Conservation (phyloP, 2,113 vertebrate genomes). For the Rhinolophus sinicus region DNA sequence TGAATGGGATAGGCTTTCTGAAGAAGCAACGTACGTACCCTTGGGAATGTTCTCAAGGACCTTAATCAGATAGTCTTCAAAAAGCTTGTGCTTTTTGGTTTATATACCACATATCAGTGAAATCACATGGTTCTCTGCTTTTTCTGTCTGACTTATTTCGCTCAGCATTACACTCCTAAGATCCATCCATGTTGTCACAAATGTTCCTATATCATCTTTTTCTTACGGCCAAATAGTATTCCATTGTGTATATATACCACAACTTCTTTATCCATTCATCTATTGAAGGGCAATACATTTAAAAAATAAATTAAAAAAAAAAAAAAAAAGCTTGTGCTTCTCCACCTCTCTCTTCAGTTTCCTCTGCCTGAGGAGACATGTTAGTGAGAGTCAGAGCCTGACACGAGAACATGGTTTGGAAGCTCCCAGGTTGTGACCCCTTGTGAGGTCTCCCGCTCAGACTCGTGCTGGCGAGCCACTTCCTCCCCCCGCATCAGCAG, state of each 20-base stretch:
- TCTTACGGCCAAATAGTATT: no score
- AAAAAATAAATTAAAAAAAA: no score
- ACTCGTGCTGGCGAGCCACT: fast-evolving
- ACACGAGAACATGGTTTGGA: fast-evolving
- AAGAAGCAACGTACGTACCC: conserved; percentile 70
- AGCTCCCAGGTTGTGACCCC: not conserved
- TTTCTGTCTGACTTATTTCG: no score
- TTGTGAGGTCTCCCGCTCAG: not conserved
- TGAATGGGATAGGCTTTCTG: not conserved
- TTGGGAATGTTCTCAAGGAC: conserved; percentile 84
- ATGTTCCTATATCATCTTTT: no score
- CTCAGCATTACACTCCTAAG: no score
- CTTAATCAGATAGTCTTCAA: conserved; percentile 86
- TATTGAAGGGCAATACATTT: no score
- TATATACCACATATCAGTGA: no score
- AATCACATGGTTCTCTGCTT: no score
- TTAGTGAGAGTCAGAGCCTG: not conserved
- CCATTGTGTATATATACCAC: no score
- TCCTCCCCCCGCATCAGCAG: not conserved
- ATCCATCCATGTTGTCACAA: no score
- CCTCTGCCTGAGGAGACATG: conserved; percentile 80
- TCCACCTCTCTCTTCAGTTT: conserved; percentile 81
- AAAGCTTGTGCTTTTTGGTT: conserved; percentile 85
- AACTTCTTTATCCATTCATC: no score
- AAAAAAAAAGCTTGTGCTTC: conserved; percentile 84